Conservation (phyloP, 2,888 invertebrate genomes). For the Perizoma flavofasciatum region DNA sequence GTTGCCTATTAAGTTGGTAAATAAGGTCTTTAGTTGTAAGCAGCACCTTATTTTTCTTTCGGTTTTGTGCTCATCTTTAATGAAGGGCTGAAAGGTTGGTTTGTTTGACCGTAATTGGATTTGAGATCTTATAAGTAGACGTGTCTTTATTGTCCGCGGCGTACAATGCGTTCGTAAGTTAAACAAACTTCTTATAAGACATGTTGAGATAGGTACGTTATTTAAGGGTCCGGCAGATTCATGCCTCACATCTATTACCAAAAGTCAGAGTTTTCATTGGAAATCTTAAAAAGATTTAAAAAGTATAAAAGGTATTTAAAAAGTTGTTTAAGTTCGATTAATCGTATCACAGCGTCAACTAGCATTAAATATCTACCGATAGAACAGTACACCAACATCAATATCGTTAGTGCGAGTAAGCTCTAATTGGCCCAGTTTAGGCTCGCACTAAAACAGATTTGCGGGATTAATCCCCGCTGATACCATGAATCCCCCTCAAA, state of each 20-base stretch:
- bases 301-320: no score
- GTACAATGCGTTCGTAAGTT: not conserved
- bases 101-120: constrained; percentile 28
- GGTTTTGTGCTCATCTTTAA: constrained; percentile 46
- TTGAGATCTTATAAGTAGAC: constrained; percentile 12
- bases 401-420: constrained; percentile 68
- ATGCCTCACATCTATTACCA: no score
- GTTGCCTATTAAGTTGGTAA: constrained; percentile 63
- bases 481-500: constrained; percentile 67
- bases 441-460: constrained; percentile 76
- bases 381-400: constrained; percentile 42
- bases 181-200: no score
- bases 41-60: constrained; percentile 57
- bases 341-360: not conserved
- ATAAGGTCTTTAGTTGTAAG: constrained; percentile 48
- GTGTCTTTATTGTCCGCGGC: not conserved
- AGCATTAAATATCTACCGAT: constrained; percentile 6
- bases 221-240: no score
- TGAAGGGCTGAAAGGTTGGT: constrained; percentile 37
- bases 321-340: no score
- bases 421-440: constrained; percentile 79
- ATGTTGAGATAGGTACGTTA: no score
- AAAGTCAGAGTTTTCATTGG: no score
- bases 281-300: no score
- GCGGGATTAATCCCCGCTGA: constrained; percentile 71